phyloP scores from a whole-genome alignment of 2,888 invertebrate genomes.

The Melieria picta region DNA sequence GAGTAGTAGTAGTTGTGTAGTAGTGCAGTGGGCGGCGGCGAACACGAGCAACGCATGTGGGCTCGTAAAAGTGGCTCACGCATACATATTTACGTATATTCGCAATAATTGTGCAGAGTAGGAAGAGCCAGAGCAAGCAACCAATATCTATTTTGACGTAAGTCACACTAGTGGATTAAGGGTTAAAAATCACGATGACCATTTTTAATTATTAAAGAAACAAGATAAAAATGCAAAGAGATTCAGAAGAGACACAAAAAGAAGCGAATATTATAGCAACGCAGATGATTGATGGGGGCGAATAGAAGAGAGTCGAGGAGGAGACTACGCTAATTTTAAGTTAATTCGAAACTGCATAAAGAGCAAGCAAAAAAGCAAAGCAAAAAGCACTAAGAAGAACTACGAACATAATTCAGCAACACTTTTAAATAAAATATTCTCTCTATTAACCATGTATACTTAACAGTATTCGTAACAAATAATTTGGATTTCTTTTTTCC shows the following conservation, averaged over 20 bases:
- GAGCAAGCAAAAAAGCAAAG: conserved; percentile 23
- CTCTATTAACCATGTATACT: conserved; percentile 29
- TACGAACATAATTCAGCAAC: background rate
- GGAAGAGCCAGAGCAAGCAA: background rate
- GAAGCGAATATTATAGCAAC: conserved; percentile 10
- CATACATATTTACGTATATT: background rate
- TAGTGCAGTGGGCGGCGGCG: background rate
- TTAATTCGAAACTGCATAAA: conserved; percentile 25
- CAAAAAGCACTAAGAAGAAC: conserved; percentile 8
- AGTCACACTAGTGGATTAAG: conserved; percentile 12
- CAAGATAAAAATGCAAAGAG: conserved; percentile 1
- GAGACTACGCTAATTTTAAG: conserved; percentile 26
- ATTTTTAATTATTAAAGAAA: conserved; percentile 3
- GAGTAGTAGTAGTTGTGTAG: background rate
- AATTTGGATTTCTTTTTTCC: conserved; percentile 26
- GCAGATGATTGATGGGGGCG: conserved; percentile 12
- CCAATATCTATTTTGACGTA: conserved; percentile 15
- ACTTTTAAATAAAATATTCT: conserved; percentile 34
- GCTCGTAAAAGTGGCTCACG: background rate
- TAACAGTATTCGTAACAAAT: conserved; percentile 34
- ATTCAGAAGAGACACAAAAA: conserved; percentile 2
- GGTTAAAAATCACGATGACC: conserved; percentile 1
- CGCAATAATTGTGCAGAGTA: background rate
- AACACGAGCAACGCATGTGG: background rate
- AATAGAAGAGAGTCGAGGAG: too few species aligned